phyloP scores from a whole-genome alignment of 2,888 invertebrate species.

The Cephus nigrinus region DNA sequence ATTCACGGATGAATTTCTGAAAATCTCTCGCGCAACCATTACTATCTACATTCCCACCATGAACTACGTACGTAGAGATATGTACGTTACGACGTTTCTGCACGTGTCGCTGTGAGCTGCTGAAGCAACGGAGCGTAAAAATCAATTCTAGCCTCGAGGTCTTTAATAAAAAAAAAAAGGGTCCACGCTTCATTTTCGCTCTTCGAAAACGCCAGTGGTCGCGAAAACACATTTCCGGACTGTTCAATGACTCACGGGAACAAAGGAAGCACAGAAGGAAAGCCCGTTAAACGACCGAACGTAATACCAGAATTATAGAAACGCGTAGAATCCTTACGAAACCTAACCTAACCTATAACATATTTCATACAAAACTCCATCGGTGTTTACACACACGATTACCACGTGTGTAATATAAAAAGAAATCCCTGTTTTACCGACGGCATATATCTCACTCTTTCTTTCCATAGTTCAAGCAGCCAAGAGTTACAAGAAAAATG shows the following conservation, averaged over 20 bases:
- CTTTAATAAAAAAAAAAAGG: constrained; percentile 49
- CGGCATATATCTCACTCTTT: not conserved
- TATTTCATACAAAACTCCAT: not conserved
- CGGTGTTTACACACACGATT: not conserved
- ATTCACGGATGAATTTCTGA: not conserved
- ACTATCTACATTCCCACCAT: not conserved
- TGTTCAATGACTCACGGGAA: not conserved
- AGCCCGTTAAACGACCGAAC: no score
- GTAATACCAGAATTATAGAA: no score
- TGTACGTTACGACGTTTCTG: not conserved
- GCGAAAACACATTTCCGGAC: not conserved
- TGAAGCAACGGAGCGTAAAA: constrained; percentile 27
- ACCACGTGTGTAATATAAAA: not conserved
- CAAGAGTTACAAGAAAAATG: not conserved
- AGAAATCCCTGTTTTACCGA: not conserved
- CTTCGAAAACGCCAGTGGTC: not conserved
- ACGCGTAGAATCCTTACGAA: not conserved
- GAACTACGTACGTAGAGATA: not conserved
- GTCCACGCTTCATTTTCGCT: constrained; percentile 54
- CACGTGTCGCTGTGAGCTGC: not conserved
- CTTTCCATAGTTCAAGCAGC: not conserved
- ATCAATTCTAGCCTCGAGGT: constrained; percentile 57
- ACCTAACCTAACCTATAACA: not conserved
- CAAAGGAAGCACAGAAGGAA: no score
- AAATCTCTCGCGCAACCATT: not conserved